Evolutionary conservation across 1,140 invertebrate genomes (phyloP), one percentile per base, ranked within the genome.

Genomic region (Ephestia elutella): DNA sequence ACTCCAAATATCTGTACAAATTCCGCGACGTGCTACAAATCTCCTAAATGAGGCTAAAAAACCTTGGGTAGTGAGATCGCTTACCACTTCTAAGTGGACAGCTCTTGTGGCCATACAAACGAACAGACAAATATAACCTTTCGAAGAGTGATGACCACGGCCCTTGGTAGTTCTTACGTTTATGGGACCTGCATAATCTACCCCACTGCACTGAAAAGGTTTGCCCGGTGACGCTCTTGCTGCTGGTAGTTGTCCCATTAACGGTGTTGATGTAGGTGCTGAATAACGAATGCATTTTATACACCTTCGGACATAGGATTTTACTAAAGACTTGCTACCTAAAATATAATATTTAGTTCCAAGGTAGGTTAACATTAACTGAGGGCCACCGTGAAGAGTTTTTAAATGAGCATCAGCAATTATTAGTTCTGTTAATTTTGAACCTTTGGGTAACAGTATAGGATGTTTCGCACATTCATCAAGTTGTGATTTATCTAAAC

Each of bases 171-270:
- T 32, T 28, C 76, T 57, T 13, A 58, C 35, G 5, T 73, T 62
- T 70, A 0, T 84, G 10, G 38, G 82, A 0, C 86, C 83, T 0
- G 72, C 68, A 65, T 65, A 88, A 66, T 89, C 86, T 0, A 84
- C 56, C 2, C 86, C 83, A 5, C 58, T 54, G 13, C 68, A 58
- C 8, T n/a, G 11, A 62, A 89, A 89, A 0, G 80, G 65, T 1
- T 51, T 49, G 0, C 70, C 50, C 18, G 67, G 65, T 15, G 54
- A 18, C 4, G 88, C 66, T 56, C 74, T 49, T 13, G 51, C 20
- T n/a, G 25, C 17, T 10, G 84, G 82, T 11, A 87, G 62, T 51
- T 78, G 20, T 11, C 70, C 77, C 78, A 87, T 86, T 8, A 71
- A 10, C 21, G 64, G 73, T 2, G 60, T 32, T 0, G 32, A n/a